phyloP scores from a whole-genome alignment of 1,140 invertebrate genomes.

The Asobara japonica region DNA sequence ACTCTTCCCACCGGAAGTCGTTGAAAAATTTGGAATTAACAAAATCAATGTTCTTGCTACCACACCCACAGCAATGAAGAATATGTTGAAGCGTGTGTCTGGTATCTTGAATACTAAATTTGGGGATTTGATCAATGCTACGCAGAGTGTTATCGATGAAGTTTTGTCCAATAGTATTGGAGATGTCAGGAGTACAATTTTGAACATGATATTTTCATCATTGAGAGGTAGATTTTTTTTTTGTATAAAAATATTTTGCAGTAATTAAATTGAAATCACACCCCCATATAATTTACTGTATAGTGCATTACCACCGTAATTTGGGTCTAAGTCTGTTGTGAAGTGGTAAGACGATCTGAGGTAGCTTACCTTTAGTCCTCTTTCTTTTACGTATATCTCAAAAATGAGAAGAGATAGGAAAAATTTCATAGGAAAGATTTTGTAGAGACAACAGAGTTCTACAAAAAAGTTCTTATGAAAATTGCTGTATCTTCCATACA shows the following conservation, averaged over 20 bases:
- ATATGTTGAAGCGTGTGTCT: slow-evolving; percentile 72
- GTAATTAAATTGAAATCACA: not conserved
- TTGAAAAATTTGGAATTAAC: slow-evolving; percentile 70
- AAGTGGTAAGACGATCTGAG: too few relatives aligned
- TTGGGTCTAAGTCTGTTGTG: too few relatives aligned
- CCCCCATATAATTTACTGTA: not conserved
- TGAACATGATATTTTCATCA: slow-evolving; percentile 77
- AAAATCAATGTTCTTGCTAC: slow-evolving; percentile 75
- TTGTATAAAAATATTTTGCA: slow-evolving; percentile 3
- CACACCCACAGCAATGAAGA: slow-evolving; percentile 72
- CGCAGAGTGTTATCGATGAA: slow-evolving; percentile 70
- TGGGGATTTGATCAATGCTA: slow-evolving; percentile 67
- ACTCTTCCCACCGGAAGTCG: slow-evolving; percentile 72
- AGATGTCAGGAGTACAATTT: slow-evolving; percentile 76
- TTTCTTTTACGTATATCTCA: too few relatives aligned
- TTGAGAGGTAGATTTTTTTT: slow-evolving; percentile 68
- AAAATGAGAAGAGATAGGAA: too few relatives aligned
- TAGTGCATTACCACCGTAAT: too few relatives aligned
- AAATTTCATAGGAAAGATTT: too few relatives aligned
- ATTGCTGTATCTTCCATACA: too few relatives aligned
- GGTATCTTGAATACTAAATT: slow-evolving; percentile 65
- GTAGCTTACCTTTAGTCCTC: too few relatives aligned
- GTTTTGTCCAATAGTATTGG: slow-evolving; percentile 75
- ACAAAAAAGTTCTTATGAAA: too few relatives aligned
- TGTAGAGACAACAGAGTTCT: too few relatives aligned